phyloP scores from a whole-genome alignment of 2,113 vertebrate genomes.

The Cynoglossus semilaevis region DNA sequence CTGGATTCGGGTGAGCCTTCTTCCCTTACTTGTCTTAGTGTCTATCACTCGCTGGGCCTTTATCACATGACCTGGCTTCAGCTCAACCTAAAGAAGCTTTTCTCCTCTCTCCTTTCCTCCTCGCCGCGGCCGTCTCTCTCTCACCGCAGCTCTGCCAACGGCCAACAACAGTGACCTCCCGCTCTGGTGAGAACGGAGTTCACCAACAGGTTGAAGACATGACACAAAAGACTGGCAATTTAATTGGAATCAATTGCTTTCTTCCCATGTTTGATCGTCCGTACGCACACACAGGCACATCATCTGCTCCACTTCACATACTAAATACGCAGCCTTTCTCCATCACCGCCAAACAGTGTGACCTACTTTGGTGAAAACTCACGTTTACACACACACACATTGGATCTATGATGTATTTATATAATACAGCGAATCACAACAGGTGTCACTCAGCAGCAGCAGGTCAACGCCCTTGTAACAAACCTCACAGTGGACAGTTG shows the following conservation, averaged over 20 bases:
- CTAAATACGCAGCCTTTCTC: slow-evolving; percentile 18
- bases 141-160: slow-evolving; percentile 19
- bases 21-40: slow-evolving; percentile 11
- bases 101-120: slow-evolving; percentile 34
- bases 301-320: slow-evolving; percentile 60
- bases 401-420: too few species aligned
- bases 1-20: slow-evolving; percentile 19
- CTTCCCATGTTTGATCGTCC: slow-evolving; percentile 64
- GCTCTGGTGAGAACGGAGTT: slow-evolving; percentile 32
- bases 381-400: slow-evolving; percentile 25
- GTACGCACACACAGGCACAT: slow-evolving; percentile 5
- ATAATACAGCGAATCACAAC: not conserved
- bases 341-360: slow-evolving; percentile 40
- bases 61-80: slow-evolving; percentile 59
- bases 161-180: not conserved
- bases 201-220: slow-evolving; percentile 38
- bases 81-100: slow-evolving; percentile 62
- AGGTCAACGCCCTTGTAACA: slow-evolving; percentile 16
- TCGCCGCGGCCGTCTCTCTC: slow-evolving; percentile 13
- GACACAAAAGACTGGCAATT: slow-evolving; percentile 53
- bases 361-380: slow-evolving; percentile 52
- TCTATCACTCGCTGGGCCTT: slow-evolving; percentile 10
- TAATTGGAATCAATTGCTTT: slow-evolving; percentile 65
- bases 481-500: slow-evolving; percentile 6
- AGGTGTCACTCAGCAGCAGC: not conserved